phyloP scores from a whole-genome alignment of 1,140 invertebrate species.

The Glossosoma conforme region DNA sequence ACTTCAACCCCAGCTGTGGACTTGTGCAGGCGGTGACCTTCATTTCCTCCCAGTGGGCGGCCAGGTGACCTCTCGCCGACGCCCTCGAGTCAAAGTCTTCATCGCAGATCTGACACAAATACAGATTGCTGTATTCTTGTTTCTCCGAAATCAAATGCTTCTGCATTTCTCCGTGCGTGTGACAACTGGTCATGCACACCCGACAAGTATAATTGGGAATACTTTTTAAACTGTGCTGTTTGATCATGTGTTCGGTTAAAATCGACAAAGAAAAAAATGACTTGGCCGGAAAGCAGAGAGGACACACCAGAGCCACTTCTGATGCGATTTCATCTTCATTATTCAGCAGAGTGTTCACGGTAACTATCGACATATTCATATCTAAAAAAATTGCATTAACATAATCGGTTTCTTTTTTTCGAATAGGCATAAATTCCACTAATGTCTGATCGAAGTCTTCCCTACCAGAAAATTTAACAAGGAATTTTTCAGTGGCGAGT shows the following conservation, averaged over 20 bases:
- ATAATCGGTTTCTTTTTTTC: conserved; percentile 43
- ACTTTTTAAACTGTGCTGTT: conserved; percentile 40
- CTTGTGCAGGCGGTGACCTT: conserved; percentile 46
- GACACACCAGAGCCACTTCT: conserved; percentile 34
- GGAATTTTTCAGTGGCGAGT: conserved; percentile 27
- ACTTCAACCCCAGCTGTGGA: conserved; percentile 47
- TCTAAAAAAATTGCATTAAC: conserved; percentile 33
- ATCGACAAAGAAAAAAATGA: conserved; percentile 32
- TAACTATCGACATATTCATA: conserved; percentile 36
- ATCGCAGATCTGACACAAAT: conserved; percentile 49
- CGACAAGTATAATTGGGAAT: conserved; percentile 41
- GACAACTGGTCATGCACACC: conserved; percentile 42
- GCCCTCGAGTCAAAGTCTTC: conserved; percentile 44
- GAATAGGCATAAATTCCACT: conserved; percentile 39
- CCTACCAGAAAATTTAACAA: conserved; percentile 38
- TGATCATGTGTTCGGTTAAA: conserved; percentile 38
- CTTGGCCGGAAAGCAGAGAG: conserved; percentile 35
- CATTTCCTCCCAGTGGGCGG: conserved; percentile 39
- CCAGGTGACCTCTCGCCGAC: conserved; percentile 38
- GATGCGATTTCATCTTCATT: conserved; percentile 28
- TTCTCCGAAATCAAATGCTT: conserved; percentile 38
- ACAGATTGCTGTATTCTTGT: conserved; percentile 42
- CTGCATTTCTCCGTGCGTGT: conserved; percentile 37
- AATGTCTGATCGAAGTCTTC: conserved; percentile 46
- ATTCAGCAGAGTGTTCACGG: conserved; percentile 35